Base-by-base conservation (phyloP, 1,140 invertebrate genomes). In the Zelostemma sp. region DNA sequence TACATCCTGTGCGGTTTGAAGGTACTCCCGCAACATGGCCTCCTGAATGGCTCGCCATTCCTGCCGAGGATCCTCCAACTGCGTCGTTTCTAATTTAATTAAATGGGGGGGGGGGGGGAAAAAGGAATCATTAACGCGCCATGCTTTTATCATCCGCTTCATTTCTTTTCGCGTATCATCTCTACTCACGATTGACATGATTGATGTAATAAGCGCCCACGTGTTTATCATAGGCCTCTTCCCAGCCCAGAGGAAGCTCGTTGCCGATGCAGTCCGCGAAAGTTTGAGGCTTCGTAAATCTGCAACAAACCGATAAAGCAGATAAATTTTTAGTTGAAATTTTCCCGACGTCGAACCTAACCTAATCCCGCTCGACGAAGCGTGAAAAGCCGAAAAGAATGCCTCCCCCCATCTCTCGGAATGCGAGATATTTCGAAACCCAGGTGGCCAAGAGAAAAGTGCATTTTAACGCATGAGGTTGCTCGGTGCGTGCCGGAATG, bases 211-310 rank as follows among this genome's bases (percentile, higher is more conserved):
- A 98, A 35, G 93, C 90, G 46, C 97, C 97, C 80, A 98, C 94
- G 81, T 95, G 92, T 50, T 92, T 91, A 86, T 98, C 96, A 82
- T 92, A 95, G 12, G 93, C 92, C 87, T 97, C 94, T 86, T 99
- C 97, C 97, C 97, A 99, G 62, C 97, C 97, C 74, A 97, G 89
- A 33, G 97, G 97, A 77, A 98, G 86, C 86, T 98, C 96, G 89
- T 98, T 96, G 75, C 96, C 97, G 80, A 97, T 94, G 87, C 97
- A 99, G 84, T 99, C 97, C 65, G 97, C 96, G 87, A 98, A 98
- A 40, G 94, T 93, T 84, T 96, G 94, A 53, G 97, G 97, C 86
- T 98, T 98, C 62, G 96, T 97, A 81, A 92, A 95, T 87, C 96
- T 98, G 88, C 38, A 25, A 25, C 21, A 93, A 91, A 73, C 40